Evolutionary conservation across 2,888 invertebrate genomes (phyloP), one percentile per base, ranked within the genome.

Genomic region (Ophion costatus): DNA sequence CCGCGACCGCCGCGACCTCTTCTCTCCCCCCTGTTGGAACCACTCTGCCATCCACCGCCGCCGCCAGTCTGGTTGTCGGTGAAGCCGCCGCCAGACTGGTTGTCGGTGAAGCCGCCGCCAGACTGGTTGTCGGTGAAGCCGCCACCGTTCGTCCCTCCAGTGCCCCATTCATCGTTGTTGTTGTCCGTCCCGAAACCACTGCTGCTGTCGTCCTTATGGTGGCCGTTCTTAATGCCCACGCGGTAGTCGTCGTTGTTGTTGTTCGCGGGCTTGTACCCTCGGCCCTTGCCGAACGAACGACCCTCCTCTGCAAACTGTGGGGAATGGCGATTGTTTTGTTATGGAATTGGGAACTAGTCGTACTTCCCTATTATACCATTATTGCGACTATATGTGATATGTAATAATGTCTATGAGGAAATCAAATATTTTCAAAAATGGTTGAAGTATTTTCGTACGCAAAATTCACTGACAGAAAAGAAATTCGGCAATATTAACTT

Each of bases 231-330:
- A 9, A 57, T 22, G 22, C 82, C 85, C 4, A 61, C 57, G 1
- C 56, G 74, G 57, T 66, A 69, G 3, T 73, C 56, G 17, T 79
- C 71, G 0, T 86, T 77, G 51, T 88, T 84, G 56, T 81, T 80
- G n/a, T 66, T 77, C 14, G 38, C 33, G 0, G 83, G 42, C 20
- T 73, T 77, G 38, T 87, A 89, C 0, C 91, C 91, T 42, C 92
- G 89, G 14, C 92, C 91, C 80, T 88, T 90, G n/a, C 91, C 90
- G 29, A 82, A 89, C 10, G 88, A 88, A 0, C 88, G 88, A 0
- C 89, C 89, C 2, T 86, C 87, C 14, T 87, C 88, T 0, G 82
- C 74, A n/a, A 84, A 86, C 91, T 91, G 77, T 20, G 5, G 51
- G 11, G 5, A 51, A 14, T 5, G 5, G 17, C 5, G 51, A 11